phyloP scores from a whole-genome alignment of 1,140 invertebrate genomes.

The Gryon sp. region DNA sequence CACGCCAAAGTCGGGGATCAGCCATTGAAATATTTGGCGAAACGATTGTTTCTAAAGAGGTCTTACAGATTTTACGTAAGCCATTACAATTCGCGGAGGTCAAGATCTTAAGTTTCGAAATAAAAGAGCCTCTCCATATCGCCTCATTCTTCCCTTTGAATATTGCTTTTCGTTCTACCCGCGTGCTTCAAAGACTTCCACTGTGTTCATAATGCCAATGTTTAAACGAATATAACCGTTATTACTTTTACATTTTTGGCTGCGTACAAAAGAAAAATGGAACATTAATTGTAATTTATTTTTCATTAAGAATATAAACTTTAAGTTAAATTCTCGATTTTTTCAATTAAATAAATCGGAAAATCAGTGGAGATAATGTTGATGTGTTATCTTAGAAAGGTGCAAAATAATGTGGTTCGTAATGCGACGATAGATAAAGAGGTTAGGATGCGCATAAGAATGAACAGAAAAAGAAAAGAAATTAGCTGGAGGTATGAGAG shows the following conservation, averaged over 20 bases:
- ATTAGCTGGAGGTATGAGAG: conserved; percentile 47
- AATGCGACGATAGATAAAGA: conserved; percentile 20
- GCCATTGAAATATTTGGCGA: conserved; percentile 56
- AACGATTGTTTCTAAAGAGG: conserved; percentile 59
- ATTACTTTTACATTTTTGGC: no score
- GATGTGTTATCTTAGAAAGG: conserved; percentile 5
- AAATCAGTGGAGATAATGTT: neutral
- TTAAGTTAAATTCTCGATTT: no score
- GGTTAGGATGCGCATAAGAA: conserved; percentile 39
- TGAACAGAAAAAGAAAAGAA: conserved; percentile 39
- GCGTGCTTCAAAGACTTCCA: conserved; percentile 35
- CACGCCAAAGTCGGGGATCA: conserved; percentile 29
- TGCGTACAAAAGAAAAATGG: no score
- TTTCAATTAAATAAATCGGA: no score
- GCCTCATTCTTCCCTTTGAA: conserved; percentile 48
- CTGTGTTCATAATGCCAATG: conserved; percentile 35
- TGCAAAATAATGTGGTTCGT: conserved; percentile 30
- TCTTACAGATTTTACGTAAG: conserved; percentile 45
- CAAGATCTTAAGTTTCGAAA: conserved; percentile 55
- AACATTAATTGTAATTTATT: no score
- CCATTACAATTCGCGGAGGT: conserved; percentile 49
- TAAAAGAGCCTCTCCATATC: conserved; percentile 47
- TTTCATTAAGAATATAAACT: no score
- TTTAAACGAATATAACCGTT: no score
- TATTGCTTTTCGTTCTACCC: conserved; percentile 44